phyloP scores from a whole-genome alignment of 2,888 invertebrate species.

The Arenicola marina region DNA sequence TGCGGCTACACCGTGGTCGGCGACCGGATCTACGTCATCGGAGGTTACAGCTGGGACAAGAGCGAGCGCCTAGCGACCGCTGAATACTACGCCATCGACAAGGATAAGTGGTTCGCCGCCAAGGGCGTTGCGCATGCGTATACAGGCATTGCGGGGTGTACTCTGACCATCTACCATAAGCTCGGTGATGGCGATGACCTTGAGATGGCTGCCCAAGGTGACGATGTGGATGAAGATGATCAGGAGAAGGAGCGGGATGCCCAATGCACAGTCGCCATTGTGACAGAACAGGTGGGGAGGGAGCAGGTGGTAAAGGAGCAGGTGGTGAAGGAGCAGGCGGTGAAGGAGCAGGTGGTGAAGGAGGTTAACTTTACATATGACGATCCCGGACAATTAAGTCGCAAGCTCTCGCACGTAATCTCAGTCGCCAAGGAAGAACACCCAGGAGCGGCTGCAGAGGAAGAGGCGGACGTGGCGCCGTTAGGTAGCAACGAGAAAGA shows the following conservation, averaged over 20 bases:
- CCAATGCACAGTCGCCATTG: too few relatives aligned
- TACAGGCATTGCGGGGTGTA: conserved; percentile 34
- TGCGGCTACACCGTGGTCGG: conserved; percentile 35
- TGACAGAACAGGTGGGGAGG: too few relatives aligned
- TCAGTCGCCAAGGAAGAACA: too few relatives aligned
- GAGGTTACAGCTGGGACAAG: conserved; percentile 44
- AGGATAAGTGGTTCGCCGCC: conserved; percentile 33
- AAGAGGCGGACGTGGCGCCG: neutral
- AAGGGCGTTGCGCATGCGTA: conserved; percentile 27
- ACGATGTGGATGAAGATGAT: too few relatives aligned
- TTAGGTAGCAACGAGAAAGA: too few relatives aligned
- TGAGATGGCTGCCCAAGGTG: too few relatives aligned
- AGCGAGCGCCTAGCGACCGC: conserved; percentile 34
- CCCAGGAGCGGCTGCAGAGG: neutral
- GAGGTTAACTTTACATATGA: too few relatives aligned
- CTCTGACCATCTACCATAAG: conserved; percentile 26
- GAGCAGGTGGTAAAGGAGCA: too few relatives aligned
- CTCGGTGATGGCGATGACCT: too few relatives aligned
- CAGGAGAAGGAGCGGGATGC: too few relatives aligned
- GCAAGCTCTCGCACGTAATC: too few relatives aligned
- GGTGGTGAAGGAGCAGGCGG: neutral
- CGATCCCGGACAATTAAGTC: too few relatives aligned
- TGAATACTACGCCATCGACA: conserved; percentile 36
- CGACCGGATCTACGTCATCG: conserved; percentile 38
- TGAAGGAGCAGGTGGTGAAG: neutral